Percentiles rank a stretch among this genome's conserved stretches.
Conservation (phyloP, 2,888 invertebrate species). For the Phaedon cochleariae region DNA sequence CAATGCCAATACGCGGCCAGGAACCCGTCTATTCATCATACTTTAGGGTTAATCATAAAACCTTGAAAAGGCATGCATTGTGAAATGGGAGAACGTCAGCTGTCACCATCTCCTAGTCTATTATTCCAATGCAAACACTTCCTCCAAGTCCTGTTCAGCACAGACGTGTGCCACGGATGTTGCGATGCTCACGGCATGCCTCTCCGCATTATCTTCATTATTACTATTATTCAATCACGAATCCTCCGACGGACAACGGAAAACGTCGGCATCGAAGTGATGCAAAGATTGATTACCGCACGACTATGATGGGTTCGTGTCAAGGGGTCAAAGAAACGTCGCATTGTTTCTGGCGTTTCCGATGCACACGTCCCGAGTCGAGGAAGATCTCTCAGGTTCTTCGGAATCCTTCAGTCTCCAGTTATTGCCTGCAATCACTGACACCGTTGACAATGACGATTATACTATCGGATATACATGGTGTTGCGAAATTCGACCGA, state of each 20-base stretch:
- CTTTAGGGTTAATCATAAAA: too few species aligned
- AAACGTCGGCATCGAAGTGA: background rate
- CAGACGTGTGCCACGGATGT: background rate
- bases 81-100: too few species aligned
- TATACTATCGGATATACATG: too few species aligned
- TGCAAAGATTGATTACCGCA: conserved; percentile 2
- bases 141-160: background rate
- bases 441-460: background rate
- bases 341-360: background rate
- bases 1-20: too few species aligned
- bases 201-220: background rate
- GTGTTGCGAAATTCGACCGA: too few species aligned
- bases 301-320: background rate
- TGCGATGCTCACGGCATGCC: background rate
- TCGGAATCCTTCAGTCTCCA: background rate
- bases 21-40: too few species aligned
- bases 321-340: background rate
- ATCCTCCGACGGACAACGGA: background rate
- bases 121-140: background rate
- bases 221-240: conserved; percentile 2
- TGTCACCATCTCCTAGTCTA: too few species aligned
- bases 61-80: too few species aligned
- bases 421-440: background rate
- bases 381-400: background rate
- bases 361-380: background rate